These are phyloP conservation scores for Nomada ruficornis DNA, from an alignment of 2,888 invertebrate genomes.

Conservation along the genomic window DNA sequence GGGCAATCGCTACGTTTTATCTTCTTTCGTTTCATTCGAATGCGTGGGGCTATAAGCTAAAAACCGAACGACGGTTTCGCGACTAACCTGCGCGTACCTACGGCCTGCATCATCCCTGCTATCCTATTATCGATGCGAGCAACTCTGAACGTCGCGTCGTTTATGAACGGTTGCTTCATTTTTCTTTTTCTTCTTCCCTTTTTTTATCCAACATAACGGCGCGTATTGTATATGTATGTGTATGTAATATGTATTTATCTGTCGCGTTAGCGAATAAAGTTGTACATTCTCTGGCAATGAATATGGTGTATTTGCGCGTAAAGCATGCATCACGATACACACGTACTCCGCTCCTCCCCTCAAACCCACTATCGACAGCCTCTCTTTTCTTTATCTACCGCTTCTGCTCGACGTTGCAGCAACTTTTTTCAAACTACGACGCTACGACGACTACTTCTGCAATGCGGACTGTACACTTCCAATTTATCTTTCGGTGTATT, in stretches of 20 bases:
- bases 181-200: too few species aligned
- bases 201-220: too few species aligned
- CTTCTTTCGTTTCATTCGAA: too few species aligned
- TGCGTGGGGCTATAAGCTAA: too few species aligned
- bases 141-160: too few species aligned
- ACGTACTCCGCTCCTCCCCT: too few species aligned
- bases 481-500: slow-evolving; percentile 89
- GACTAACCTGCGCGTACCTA: too few species aligned
- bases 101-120: too few species aligned
- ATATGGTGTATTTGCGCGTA: background rate
- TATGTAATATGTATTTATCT: background rate
- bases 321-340: background rate
- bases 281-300: background rate
- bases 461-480: slow-evolving; percentile 89
- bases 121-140: too few species aligned
- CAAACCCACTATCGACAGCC: background rate
- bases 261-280: slow-evolving; percentile 10
- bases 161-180: too few species aligned
- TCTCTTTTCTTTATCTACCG: background rate
- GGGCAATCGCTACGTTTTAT: too few species aligned
- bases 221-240: background rate
- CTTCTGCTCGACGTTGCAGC: background rate
- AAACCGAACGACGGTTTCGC: too few species aligned
- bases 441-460: slow-evolving; percentile 89
- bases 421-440: slow-evolving; percentile 86